Conservation (phyloP, 2,113 vertebrate genomes). For the Pseudorectes ferrugineus region DNA sequence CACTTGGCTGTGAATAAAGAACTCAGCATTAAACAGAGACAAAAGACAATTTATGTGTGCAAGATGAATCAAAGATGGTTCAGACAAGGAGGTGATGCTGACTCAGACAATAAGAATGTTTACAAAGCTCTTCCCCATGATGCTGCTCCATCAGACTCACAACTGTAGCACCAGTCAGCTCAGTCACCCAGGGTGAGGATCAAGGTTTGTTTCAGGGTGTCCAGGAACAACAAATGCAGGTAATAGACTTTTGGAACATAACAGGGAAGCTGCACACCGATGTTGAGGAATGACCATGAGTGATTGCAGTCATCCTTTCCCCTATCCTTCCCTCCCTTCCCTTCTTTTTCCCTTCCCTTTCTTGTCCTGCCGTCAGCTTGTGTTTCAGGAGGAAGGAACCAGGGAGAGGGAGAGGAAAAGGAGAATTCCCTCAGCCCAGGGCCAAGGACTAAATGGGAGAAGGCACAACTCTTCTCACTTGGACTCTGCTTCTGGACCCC, state of each 20-base stretch:
- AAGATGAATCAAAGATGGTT: not conserved
- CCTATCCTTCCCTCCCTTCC: not conserved
- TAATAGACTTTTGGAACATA: not conserved
- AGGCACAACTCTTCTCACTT: not conserved
- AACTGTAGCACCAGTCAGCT: rapidly evolving
- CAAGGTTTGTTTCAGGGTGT: not conserved
- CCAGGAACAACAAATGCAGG: not conserved
- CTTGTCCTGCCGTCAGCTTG: not conserved
- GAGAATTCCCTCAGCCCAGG: not conserved
- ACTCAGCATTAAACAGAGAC: not conserved
- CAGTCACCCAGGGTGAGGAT: not conserved
- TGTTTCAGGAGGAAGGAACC: not conserved
- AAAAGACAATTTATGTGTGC: not conserved
- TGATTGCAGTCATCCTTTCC: not conserved
- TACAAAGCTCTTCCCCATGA: not conserved
- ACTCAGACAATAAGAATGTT: not conserved
- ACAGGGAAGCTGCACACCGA: not conserved
- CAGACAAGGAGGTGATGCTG: not conserved
- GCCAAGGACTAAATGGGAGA: not conserved
- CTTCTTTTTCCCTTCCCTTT: not conserved
- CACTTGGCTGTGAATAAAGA: not conserved
- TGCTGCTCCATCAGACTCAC: not conserved
- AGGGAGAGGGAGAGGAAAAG: not conserved
- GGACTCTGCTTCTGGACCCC: not conserved
- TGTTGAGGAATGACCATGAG: not conserved